Conservation (phyloP, 64 coral and sea anemone genomes). For the Stichodactyla helianthus region DNA sequence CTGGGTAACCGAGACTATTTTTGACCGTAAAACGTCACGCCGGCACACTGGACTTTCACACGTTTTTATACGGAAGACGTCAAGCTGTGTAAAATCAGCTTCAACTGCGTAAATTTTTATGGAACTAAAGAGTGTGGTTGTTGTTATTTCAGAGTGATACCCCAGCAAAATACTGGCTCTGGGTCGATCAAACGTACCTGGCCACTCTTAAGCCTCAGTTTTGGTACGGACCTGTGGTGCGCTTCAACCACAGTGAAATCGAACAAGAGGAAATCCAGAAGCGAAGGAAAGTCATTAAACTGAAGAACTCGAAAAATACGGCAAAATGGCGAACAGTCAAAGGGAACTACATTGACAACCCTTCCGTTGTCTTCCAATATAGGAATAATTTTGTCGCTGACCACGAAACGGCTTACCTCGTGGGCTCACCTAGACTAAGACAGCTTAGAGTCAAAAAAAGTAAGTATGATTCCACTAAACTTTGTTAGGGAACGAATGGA, state of each 20-base stretch:
- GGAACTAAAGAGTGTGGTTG: neutral
- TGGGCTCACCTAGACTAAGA: slow-evolving; percentile 75
- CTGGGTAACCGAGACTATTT: too few species aligned
- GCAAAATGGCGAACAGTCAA: neutral
- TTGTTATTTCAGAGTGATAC: neutral
- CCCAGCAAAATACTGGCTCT: slow-evolving; percentile 41
- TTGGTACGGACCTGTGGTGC: slow-evolving; percentile 79
- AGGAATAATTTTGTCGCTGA: slow-evolving; percentile 65
- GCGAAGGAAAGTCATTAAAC: slow-evolving; percentile 39
- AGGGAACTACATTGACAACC: slow-evolving; percentile 24
- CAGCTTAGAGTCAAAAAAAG: slow-evolving; percentile 73
- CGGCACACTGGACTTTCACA: too few species aligned
- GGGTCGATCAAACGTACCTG: slow-evolving; percentile 50
- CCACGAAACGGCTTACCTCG: slow-evolving; percentile 60
- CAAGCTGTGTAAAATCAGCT: too few species aligned
- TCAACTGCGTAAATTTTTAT: too few species aligned
- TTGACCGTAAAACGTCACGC: too few species aligned
- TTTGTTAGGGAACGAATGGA: too few species aligned
- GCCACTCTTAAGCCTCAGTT: slow-evolving; percentile 64
- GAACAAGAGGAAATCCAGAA: slow-evolving; percentile 20
- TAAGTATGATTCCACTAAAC: neutral
- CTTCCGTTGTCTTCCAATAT: slow-evolving; percentile 36
- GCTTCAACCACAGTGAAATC: slow-evolving; percentile 33
- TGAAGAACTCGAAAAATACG: slow-evolving; percentile 21
- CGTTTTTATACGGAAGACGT: too few species aligned